These are phyloP conservation scores for Ceraclea dissimilis DNA, from an alignment of 2,888 invertebrate species.

Conservation along the genomic window DNA sequence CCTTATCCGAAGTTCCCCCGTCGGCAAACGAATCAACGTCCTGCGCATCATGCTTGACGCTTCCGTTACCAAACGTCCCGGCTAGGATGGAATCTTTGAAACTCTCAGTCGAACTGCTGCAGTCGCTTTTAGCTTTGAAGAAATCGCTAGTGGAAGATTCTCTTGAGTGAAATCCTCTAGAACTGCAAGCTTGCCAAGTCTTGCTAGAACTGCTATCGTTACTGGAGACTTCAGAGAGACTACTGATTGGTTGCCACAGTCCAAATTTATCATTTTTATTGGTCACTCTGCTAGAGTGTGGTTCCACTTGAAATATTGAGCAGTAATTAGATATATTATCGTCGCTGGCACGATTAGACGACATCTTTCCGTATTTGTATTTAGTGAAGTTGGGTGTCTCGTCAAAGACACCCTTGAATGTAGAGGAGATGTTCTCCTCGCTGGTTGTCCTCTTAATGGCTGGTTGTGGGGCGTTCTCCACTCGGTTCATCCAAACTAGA, in stretches of 20 bases:
- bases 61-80: slow-evolving; percentile 9
- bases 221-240: slow-evolving; percentile 21
- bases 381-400: slow-evolving; percentile 29
- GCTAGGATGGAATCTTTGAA: slow-evolving; percentile 16
- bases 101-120: slow-evolving; percentile 12
- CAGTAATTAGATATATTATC: slow-evolving; percentile 31
- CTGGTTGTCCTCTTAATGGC: slow-evolving; percentile 42
- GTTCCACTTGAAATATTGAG: slow-evolving; percentile 17
- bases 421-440: slow-evolving; percentile 38
- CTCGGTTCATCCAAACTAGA: slow-evolving; percentile 4
- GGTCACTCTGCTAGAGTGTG: slow-evolving; percentile 32
- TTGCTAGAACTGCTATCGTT: slow-evolving; percentile 13
- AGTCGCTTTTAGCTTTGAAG: slow-evolving; percentile 8
- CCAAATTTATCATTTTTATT: slow-evolving; percentile 35
- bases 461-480: not conserved
- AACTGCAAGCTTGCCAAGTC: slow-evolving; percentile 13
- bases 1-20: slow-evolving; percentile 6
- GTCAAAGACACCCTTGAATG: slow-evolving; percentile 32
- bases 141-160: slow-evolving; percentile 7
- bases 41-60: slow-evolving; percentile 6
- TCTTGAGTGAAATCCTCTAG: slow-evolving; percentile 7
- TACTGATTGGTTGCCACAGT: slow-evolving; percentile 35
- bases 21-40: slow-evolving; percentile 15
- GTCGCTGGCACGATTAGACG: slow-evolving; percentile 27
- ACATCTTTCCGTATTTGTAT: slow-evolving; percentile 29